phyloP scores from a whole-genome alignment of 2,113 vertebrate species.

The Bubo scandiacus region DNA sequence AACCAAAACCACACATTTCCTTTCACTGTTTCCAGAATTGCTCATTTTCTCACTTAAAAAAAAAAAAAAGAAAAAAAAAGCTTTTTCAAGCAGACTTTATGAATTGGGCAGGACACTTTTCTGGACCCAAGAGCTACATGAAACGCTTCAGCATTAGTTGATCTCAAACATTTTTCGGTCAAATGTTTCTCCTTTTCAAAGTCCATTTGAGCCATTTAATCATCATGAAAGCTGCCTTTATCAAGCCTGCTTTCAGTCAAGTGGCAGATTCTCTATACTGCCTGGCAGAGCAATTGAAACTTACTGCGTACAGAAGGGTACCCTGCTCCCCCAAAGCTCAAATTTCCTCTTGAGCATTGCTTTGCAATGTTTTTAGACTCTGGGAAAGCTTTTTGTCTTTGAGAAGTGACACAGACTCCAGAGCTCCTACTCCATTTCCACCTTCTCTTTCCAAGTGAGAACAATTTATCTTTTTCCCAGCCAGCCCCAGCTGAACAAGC shows the following conservation, averaged over 20 bases:
- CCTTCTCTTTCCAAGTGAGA: not conserved
- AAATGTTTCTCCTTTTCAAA: not conserved
- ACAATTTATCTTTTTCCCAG: not conserved
- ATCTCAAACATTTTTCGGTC: not conserved
- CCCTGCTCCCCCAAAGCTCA: not conserved
- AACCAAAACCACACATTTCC: not conserved
- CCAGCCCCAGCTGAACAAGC: not conserved
- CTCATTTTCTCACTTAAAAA: not conserved
- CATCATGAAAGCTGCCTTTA: not conserved
- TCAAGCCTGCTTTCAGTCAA: not conserved
- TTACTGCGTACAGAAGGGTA: not conserved
- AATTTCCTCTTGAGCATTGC: not conserved
- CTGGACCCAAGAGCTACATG: not conserved
- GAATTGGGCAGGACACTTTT: not conserved
- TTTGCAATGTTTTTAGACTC: not conserved
- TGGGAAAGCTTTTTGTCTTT: not conserved
- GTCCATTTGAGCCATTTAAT: not conserved
- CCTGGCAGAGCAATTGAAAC: not conserved
- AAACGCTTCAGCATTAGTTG: not conserved
- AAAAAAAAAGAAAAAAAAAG: not conserved
- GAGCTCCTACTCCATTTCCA: not conserved
- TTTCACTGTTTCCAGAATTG: not conserved
- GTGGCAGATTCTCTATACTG: not conserved
- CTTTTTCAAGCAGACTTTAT: not conserved
- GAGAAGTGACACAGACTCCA: not conserved